phyloP scores from a whole-genome alignment of 2,113 vertebrate species.

The Camarhynchus parvulus region DNA sequence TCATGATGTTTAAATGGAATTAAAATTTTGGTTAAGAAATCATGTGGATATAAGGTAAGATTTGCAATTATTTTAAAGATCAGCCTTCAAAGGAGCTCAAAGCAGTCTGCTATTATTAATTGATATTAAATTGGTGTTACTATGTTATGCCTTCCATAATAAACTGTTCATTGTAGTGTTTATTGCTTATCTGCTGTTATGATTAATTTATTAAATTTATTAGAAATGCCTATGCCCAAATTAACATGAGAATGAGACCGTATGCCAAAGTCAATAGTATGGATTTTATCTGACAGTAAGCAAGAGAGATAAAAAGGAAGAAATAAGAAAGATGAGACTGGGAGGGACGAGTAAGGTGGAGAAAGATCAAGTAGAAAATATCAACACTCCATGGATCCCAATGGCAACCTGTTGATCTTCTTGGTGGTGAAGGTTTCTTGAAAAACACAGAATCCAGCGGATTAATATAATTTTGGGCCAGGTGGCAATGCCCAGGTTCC shows the following conservation, averaged over 20 bases:
- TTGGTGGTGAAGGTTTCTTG: background rate
- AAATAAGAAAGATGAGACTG: background rate
- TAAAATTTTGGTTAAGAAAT: background rate
- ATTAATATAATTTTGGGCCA: fast-evolving
- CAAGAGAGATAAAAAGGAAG: fast-evolving
- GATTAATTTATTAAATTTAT: background rate
- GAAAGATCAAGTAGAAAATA: background rate
- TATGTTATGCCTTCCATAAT: background rate
- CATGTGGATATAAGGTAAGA: background rate
- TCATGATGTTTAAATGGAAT: background rate
- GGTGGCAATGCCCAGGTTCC: background rate
- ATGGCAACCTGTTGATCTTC: background rate
- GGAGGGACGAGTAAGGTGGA: background rate
- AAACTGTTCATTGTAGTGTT: background rate
- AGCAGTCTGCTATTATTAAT: background rate
- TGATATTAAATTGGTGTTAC: background rate
- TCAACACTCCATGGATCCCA: fast-evolving
- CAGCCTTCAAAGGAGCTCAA: background rate
- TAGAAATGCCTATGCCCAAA: background rate
- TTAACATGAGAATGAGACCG: background rate
- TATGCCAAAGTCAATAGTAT: background rate
- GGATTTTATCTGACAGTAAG: background rate
- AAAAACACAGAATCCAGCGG: background rate
- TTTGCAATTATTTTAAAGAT: background rate
- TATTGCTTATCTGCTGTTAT: background rate